Percentiles rank a stretch among this genome's conserved stretches.
Evolutionary conservation across 2,888 invertebrate genomes (phyloP).

Genomic region (Dolichopus griseipennis): DNA sequence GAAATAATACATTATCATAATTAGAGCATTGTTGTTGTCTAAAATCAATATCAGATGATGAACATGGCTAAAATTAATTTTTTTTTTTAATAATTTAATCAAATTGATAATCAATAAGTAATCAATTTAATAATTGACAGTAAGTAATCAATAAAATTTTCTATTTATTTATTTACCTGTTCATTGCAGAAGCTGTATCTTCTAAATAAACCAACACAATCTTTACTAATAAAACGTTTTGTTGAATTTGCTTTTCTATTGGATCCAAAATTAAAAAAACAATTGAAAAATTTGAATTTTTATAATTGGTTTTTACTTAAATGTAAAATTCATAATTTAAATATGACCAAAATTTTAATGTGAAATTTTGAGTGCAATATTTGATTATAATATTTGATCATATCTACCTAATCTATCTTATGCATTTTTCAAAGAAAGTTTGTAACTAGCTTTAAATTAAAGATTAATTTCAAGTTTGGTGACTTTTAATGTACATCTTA

Average conservation of each 20-base stretch:
- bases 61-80: constrained; percentile 54
- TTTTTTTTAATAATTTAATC: constrained; percentile 16
- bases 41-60: constrained; percentile 54
- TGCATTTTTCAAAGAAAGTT: too few species aligned
- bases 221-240: constrained; percentile 37
- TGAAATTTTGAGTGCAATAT: too few species aligned
- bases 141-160: too few species aligned
- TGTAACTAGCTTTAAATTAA: too few species aligned
- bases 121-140: neutral
- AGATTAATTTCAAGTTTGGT: too few species aligned
- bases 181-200: constrained; percentile 77
- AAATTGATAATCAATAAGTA: neutral
- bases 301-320: too few species aligned
- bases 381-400: too few species aligned
- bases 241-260: constrained; percentile 26
- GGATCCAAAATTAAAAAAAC: neutral
- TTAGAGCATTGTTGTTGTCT: constrained; percentile 67
- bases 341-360: too few species aligned
- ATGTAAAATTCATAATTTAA: too few species aligned
- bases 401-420: too few species aligned
- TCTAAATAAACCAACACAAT: constrained; percentile 69
- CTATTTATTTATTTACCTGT: constrained; percentile 48
- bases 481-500: too few species aligned
- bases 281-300: too few species aligned
- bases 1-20: constrained; percentile 67